Conservation (phyloP, 1,140 invertebrate species). For the Magallana ariakensis region DNA sequence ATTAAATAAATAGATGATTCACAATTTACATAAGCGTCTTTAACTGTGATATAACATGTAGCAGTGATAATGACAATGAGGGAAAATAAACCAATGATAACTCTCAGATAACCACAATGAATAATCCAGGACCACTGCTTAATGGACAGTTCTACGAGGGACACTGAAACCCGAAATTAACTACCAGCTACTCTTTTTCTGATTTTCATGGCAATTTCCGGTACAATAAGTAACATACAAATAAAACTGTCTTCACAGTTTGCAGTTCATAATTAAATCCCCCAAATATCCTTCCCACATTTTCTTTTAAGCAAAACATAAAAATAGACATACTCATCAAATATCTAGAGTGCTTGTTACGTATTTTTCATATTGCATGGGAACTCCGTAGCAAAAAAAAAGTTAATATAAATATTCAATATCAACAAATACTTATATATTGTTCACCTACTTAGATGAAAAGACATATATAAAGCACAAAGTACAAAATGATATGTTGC, state of each 20-base stretch:
- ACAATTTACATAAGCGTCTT: background rate
- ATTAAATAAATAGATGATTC: constrained; percentile 22
- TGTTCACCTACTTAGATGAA: background rate
- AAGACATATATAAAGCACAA: background rate
- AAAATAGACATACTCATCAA: background rate
- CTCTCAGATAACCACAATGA: background rate
- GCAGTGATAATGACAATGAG: background rate
- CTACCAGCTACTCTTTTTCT: background rate
- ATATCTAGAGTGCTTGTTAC: background rate
- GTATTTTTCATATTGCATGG: background rate
- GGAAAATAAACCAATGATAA: background rate
- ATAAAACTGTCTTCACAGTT: background rate
- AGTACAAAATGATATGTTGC: constrained; percentile 16
- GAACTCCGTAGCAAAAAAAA: background rate
- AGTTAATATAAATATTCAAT: background rate
- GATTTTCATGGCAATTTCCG: background rate
- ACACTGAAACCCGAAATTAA: constrained; percentile 2
- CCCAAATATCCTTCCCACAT: background rate
- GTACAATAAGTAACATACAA: background rate
- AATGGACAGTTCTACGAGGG: background rate
- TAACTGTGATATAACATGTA: background rate
- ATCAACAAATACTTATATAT: background rate
- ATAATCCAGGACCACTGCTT: background rate
- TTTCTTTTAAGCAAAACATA: background rate
- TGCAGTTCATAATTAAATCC: background rate